A percentile compares a stretch with the other conserved stretches of the same genome.
Evolutionary conservation across 2,888 invertebrate species (phyloP).

Genomic region (Phengaris alcon): DNA sequence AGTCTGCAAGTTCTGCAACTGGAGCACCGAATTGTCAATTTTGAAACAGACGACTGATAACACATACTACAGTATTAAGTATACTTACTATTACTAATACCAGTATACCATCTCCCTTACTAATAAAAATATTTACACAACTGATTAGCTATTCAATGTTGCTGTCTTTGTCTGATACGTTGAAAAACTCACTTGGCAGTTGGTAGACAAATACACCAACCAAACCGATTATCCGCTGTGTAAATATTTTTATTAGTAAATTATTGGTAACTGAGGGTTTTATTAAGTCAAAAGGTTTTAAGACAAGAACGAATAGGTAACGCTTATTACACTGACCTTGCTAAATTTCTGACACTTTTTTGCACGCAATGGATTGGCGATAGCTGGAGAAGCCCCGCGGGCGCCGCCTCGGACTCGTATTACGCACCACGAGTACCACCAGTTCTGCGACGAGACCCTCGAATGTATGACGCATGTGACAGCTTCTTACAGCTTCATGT

Average conservation of each 20-base stretch:
- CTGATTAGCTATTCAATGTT: no score
- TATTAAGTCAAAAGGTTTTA: neutral
- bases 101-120: no score
- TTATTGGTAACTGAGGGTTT: neutral
- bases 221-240: no score
- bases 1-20: neutral
- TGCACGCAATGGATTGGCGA: slow-evolving; percentile 35
- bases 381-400: slow-evolving; percentile 57
- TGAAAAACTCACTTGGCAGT: no score
- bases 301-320: neutral
- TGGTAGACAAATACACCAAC: no score
- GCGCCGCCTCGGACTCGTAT: slow-evolving; percentile 76
- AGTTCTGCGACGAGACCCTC: slow-evolving; percentile 87
- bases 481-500: slow-evolving; percentile 20
- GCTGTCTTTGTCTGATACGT: no score
- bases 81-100: no score
- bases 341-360: slow-evolving; percentile 43
- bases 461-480: slow-evolving; percentile 82
- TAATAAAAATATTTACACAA: no score
- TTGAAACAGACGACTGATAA: neutral
- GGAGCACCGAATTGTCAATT: neutral
- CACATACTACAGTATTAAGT: no score
- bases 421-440: slow-evolving; percentile 88
- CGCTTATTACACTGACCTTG: neutral
- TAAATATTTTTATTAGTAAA: no score